A percentile compares a stretch with the other conserved stretches of the same genome.
Conservation (phyloP, 2,888 invertebrate genomes). For the Himalopsyche kuldschensis region DNA sequence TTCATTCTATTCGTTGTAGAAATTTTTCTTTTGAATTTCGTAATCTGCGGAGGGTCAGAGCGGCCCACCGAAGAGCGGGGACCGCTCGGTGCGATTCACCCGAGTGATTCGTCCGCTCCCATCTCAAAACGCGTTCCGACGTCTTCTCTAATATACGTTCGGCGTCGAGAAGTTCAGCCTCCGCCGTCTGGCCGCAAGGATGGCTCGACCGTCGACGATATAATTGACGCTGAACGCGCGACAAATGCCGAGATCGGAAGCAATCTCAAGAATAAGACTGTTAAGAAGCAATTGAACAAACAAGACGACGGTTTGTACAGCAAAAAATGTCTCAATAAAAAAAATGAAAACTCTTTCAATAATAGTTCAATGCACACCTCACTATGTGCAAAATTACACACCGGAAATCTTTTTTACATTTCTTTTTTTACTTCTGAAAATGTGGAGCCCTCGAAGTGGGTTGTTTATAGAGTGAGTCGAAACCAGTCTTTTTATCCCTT, state of each 20-base stretch:
- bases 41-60: neutral
- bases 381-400: too few species aligned
- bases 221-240: neutral
- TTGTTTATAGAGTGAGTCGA: too few species aligned
- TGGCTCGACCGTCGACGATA: neutral
- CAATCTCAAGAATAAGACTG: neutral
- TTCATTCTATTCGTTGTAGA: neutral
- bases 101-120: neutral
- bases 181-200: neutral
- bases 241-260: neutral
- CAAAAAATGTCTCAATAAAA: neutral
- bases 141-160: neutral
- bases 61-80: neutral
- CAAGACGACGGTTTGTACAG: neutral
- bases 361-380: neutral
- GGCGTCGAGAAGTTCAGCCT: neutral
- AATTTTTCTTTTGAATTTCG: neutral
- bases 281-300: conserved; percentile 9
- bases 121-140: neutral
- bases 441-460: too few species aligned
- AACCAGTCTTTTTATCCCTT: too few species aligned
- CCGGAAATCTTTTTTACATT: too few species aligned
- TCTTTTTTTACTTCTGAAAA: too few species aligned
- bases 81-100: neutral
- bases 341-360: neutral